These are phyloP conservation scores for Diacarnus erythraeanus DNA, from an alignment of 37 sponge, comb jelly and placozoan genomes.

Conservation along the genomic window DNA sequence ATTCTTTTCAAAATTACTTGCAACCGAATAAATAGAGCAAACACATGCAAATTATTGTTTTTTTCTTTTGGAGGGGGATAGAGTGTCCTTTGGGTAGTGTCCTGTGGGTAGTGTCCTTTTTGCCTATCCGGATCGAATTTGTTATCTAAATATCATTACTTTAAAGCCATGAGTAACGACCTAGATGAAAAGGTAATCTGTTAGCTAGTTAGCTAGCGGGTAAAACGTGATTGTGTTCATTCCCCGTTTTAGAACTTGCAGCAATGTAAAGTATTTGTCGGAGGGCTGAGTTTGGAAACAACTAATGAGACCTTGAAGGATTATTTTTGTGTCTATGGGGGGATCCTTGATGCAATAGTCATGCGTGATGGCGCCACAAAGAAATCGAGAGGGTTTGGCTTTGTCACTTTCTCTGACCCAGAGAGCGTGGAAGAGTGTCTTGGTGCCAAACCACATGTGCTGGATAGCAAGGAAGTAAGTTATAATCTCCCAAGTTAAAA, in stretches of 20 bases:
- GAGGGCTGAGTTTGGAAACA: conserved; percentile 45
- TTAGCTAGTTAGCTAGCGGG: neutral
- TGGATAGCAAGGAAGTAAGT: conserved; percentile 46
- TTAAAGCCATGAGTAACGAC: too few relatives aligned
- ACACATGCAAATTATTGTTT: too few relatives aligned
- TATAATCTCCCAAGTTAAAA: too few relatives aligned
- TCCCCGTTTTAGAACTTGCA: conserved; percentile 9
- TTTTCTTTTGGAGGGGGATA: too few relatives aligned
- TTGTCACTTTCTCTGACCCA: conserved; percentile 28
- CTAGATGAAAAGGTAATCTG: too few relatives aligned
- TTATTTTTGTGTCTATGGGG: conserved; percentile 43
- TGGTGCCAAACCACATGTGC: conserved; percentile 16
- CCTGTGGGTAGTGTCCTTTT: too few relatives aligned
- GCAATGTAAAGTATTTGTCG: conserved; percentile 62
- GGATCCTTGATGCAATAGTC: conserved; percentile 58
- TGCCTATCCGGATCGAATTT: too few relatives aligned
- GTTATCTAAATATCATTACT: too few relatives aligned
- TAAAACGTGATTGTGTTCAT: neutral
- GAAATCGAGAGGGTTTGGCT: conserved; percentile 64
- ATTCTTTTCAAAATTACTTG: neutral
- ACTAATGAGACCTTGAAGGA: conserved; percentile 30
- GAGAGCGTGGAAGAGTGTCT: conserved; percentile 29
- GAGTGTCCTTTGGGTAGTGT: neutral
- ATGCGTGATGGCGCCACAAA: conserved; percentile 50
- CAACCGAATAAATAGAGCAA: neutral